Percentiles rank a stretch among this genome's conserved stretches.
phyloP scores from a whole-genome alignment of 2,113 vertebrate genomes.

The Argyrosomus japonicus region DNA sequence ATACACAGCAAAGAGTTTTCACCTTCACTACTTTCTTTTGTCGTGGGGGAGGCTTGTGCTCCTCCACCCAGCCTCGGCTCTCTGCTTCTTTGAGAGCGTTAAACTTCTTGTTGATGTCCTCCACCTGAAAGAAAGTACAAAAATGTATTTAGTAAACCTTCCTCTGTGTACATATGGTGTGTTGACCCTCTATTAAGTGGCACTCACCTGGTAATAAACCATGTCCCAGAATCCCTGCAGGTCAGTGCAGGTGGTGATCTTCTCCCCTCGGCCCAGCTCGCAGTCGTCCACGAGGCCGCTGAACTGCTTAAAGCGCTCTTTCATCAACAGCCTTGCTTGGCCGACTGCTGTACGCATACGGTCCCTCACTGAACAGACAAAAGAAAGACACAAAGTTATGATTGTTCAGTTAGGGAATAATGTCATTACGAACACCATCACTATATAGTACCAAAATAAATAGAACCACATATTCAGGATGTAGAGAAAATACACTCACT shows the following conservation, averaged over 20 bases:
- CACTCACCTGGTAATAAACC: constrained; percentile 84
- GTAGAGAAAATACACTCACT: constrained; percentile 81
- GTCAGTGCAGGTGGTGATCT: constrained; percentile 90
- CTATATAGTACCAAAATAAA: not conserved
- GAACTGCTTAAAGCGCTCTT: constrained; percentile 94
- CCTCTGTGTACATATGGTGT: not conserved
- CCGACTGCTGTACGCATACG: constrained; percentile 89
- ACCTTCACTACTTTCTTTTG: constrained; percentile 85
- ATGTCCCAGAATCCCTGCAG: constrained; percentile 99
- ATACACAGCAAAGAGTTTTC: constrained; percentile 4
- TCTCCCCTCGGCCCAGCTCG: constrained; percentile 90
- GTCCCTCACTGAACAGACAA: constrained; percentile 86
- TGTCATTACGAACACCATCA: not conserved
- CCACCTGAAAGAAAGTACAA: constrained; percentile 81
- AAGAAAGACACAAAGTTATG: not conserved
- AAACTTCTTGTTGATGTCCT: constrained; percentile 93
- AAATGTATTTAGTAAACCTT: not conserved
- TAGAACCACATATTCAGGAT: not conserved
- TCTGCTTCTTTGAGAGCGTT: constrained; percentile 87
- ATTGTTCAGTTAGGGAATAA: not conserved
- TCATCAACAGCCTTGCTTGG: constrained; percentile 92
- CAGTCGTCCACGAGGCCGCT: constrained; percentile 93
- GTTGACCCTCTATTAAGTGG: too few relatives aligned
- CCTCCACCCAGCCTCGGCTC: constrained; percentile 85
- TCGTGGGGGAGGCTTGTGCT: constrained; percentile 59